phyloP scores from a whole-genome alignment of 2,113 vertebrate species.

The Narcine bancroftii region DNA sequence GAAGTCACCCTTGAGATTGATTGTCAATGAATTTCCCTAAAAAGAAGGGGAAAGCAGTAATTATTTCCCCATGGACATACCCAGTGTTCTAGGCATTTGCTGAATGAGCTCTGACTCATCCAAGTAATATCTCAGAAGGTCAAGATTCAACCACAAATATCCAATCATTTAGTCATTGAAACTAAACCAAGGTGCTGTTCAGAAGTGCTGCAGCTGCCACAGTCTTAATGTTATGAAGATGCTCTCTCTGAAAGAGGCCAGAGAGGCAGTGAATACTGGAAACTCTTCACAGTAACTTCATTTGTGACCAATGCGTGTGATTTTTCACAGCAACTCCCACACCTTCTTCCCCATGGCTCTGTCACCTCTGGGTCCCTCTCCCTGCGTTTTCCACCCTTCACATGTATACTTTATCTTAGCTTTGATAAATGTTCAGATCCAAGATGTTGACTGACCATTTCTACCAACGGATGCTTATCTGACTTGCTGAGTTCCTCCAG shows the following conservation, averaged over 20 bases:
- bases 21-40: not conserved
- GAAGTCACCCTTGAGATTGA: not conserved
- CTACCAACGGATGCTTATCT: too few relatives aligned
- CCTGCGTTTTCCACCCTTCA: too few relatives aligned
- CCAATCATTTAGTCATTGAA: too few relatives aligned
- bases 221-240: not conserved
- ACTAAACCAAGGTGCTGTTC: not conserved
- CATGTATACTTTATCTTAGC: too few relatives aligned
- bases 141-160: not conserved
- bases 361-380: too few relatives aligned
- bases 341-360: too few relatives aligned
- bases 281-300: not conserved
- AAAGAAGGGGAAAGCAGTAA: not conserved
- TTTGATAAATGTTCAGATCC: too few relatives aligned
- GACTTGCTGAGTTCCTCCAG: too few relatives aligned
- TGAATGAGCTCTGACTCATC: not conserved
- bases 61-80: not conserved
- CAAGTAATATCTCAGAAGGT: not conserved
- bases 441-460: too few relatives aligned
- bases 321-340: not conserved
- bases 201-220: not conserved
- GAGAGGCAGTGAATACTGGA: not conserved
- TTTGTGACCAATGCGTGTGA: not conserved
- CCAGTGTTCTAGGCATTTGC: not conserved
- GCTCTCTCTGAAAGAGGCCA: not conserved